phyloP scores from a whole-genome alignment of 2,797 vertebrate species.

The Sebastes taczanowskii region DNA sequence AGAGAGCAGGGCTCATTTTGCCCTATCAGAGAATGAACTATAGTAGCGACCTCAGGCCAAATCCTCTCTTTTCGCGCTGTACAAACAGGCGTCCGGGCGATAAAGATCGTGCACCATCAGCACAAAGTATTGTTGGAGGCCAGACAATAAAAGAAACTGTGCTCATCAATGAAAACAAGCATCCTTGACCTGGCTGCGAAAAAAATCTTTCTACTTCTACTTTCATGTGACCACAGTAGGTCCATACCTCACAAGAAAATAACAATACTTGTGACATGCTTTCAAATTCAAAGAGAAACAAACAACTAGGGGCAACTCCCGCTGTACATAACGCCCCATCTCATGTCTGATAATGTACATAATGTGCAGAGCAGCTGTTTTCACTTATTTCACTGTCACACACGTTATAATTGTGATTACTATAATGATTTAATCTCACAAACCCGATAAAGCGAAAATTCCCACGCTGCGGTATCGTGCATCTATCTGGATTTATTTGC shows the following conservation, averaged over 20 bases:
- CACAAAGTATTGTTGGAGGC: slow-evolving; percentile 81
- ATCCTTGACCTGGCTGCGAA: slow-evolving; percentile 75
- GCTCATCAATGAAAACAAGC: slow-evolving; percentile 80
- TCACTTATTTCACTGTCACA: slow-evolving; percentile 48
- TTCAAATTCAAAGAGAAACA: slow-evolving; percentile 58
- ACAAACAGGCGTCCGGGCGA: slow-evolving; percentile 77
- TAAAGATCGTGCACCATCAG: slow-evolving; percentile 82
- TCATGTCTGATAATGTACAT: slow-evolving; percentile 65
- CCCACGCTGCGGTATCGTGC: neutral
- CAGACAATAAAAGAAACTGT: slow-evolving; percentile 80
- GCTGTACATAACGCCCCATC: slow-evolving; percentile 58
- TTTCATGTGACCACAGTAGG: slow-evolving; percentile 34
- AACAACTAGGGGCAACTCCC: slow-evolving; percentile 40
- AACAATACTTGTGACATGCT: slow-evolving; percentile 31
- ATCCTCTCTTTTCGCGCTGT: slow-evolving; percentile 80
- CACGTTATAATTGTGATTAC: slow-evolving; percentile 26
- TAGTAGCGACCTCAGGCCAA: slow-evolving; percentile 80
- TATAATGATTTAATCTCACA: slow-evolving; percentile 16
- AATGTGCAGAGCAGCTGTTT: slow-evolving; percentile 54
- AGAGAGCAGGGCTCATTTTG: slow-evolving; percentile 67
- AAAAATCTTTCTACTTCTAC: slow-evolving; percentile 53
- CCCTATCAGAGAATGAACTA: slow-evolving; percentile 74
- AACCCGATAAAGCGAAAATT: slow-evolving; percentile 10
- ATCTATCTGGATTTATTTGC: slow-evolving; percentile 16
- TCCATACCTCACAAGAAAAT: slow-evolving; percentile 18